Percentiles rank a stretch among this genome's conserved stretches.
These are phyloP conservation scores for Todiramphus saurophagus DNA, from an alignment of 2,113 vertebrate genomes.

Conservation along the genomic window DNA sequence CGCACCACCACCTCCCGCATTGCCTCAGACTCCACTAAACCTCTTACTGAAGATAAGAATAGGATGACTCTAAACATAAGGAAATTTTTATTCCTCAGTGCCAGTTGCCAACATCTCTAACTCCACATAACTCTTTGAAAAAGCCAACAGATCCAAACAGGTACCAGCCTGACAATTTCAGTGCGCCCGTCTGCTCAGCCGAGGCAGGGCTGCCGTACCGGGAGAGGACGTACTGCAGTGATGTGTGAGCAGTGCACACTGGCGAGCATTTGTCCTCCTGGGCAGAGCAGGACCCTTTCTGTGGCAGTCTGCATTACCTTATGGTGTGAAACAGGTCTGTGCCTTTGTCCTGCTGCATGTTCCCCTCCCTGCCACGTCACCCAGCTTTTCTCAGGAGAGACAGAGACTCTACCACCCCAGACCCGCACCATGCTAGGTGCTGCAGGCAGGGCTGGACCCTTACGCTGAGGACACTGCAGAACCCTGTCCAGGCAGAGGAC, in stretches of 20 bases:
- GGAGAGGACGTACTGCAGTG: fast-evolving
- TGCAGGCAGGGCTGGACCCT: background rate
- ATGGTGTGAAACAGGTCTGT: fast-evolving
- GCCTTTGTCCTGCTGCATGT: background rate
- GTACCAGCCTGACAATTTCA: fast-evolving
- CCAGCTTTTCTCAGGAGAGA: background rate
- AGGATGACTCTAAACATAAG: fast-evolving
- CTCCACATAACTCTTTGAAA: background rate
- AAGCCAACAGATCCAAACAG: background rate
- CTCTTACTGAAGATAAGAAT: fast-evolving
- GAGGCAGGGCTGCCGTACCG: too few species aligned
- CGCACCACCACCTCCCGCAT: fast-evolving
- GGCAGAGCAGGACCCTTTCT: background rate
- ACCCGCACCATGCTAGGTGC: fast-evolving
- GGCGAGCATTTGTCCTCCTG: fast-evolving
- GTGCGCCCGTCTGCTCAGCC: fast-evolving
- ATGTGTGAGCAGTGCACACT: fast-evolving
- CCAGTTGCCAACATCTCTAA: background rate
- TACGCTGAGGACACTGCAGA: fast-evolving
- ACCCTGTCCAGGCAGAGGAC: background rate
- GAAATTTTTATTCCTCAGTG: too few species aligned
- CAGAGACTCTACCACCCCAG: fast-evolving
- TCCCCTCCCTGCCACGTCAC: background rate
- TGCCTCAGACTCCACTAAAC: fast-evolving
- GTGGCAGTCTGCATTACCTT: fast-evolving